Evolutionary conservation across 2,797 vertebrate species (phyloP), one percentile per base, ranked within the genome.

Genomic region (Rhabdomys pumilio): DNA sequence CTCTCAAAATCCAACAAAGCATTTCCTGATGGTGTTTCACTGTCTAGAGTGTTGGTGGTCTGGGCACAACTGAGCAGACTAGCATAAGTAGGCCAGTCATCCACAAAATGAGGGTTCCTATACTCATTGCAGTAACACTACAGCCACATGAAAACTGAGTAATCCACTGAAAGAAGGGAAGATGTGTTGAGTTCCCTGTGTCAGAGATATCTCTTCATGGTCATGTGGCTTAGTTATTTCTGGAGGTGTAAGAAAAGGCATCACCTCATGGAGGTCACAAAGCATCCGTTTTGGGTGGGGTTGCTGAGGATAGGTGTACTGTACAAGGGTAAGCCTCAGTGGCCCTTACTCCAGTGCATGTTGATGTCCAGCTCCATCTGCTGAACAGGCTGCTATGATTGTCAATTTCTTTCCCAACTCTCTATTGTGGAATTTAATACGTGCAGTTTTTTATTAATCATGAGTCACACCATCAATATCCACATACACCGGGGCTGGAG

Each of bases 41-140:
- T 99, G 98, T 38, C 99, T 95, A 59, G 99, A 99, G 98, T 99
- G 99, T 97, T 99, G 99, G 98, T 99, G 99, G 24, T 99, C 99
- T 0, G 99, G 99, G 17, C 99, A 99, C 98, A 99, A 99, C 4
- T 99, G 99, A 59, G 99, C 99, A 8, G 99, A 99, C 63, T 99
- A 99, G 24, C 99, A 99, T 0, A 99, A 99, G 88, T 98, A 98
- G 79, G 99, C 99, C 93, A 98, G 98, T 84, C 98, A 97, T 6
- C 99, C 0, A 85, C 50, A 0, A 98, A 98, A 80, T 95, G 97
- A 80, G 96, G 12, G 91, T 99, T 99, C 99, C 99, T 99, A 59
- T 93, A 97, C 80, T 99, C 98, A 57, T 98, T 98, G 0, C 99
- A 53, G 59, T 99, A 99, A 97, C 95, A 99, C 79, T 99, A 99